These are phyloP conservation scores for Puffinus mauretanicus DNA, from an alignment of 2,113 vertebrate genomes.

Conservation along the genomic window DNA sequence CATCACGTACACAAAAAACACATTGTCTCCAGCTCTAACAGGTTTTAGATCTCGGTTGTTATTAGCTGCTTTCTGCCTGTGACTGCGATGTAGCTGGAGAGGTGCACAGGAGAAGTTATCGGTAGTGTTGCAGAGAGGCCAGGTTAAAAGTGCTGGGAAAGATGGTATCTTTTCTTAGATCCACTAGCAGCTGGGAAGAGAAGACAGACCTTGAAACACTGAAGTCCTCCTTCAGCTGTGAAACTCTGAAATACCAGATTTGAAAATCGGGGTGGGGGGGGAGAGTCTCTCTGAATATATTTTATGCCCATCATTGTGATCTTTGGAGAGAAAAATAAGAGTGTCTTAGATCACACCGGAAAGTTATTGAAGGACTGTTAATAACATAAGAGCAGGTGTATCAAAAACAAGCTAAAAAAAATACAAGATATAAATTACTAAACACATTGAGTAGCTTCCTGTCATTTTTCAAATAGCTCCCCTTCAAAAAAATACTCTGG, in stretches of 20 bases:
- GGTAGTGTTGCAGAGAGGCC: neutral
- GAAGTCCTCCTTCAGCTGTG: neutral
- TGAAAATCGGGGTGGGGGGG: accelerated
- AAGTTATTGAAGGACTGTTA: neutral
- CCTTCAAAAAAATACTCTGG: neutral
- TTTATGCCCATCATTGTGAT: neutral
- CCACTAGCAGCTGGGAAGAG: neutral
- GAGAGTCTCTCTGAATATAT: neutral
- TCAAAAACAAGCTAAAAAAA: neutral
- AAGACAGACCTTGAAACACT: neutral
- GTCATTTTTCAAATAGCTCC: neutral
- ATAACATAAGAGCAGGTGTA: neutral
- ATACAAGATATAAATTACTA: neutral
- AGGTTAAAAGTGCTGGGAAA: neutral
- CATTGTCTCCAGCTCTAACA: neutral
- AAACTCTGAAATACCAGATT: neutral
- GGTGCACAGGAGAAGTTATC: neutral
- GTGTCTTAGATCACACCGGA: neutral
- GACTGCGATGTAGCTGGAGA: neutral
- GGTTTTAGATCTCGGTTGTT: neutral
- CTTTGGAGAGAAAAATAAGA: neutral
- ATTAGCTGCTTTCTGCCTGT: neutral
- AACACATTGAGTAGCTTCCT: neutral
- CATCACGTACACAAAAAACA: neutral
- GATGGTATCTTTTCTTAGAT: neutral